These are phyloP conservation scores for Alfaro cultratus DNA, from an alignment of 2,797 vertebrate genomes.

Conservation along the genomic window DNA sequence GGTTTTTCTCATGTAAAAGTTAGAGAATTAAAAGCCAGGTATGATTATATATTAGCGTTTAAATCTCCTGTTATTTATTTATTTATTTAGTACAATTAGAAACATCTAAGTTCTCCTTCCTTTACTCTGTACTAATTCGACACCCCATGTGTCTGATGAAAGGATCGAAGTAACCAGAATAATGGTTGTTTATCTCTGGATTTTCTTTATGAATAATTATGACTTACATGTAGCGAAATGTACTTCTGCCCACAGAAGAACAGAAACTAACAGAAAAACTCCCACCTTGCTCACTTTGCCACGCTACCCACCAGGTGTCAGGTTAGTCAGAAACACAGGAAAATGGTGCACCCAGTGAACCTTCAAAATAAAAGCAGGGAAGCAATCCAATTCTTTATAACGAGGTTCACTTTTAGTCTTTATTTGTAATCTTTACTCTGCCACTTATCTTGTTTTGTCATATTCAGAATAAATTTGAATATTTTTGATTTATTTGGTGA, in stretches of 20 bases:
- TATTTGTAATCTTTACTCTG: background rate
- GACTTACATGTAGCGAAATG: background rate
- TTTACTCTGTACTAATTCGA: background rate
- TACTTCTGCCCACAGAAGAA: background rate
- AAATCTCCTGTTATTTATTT: background rate
- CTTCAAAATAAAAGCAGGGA: constrained; percentile 4
- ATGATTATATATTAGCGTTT: background rate
- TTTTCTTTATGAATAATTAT: background rate
- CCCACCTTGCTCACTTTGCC: background rate
- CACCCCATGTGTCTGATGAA: too few relatives aligned
- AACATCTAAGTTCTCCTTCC: background rate
- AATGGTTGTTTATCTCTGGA: background rate
- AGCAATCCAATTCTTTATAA: background rate
- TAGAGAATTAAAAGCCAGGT: background rate
- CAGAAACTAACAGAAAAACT: background rate
- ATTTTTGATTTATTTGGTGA: background rate
- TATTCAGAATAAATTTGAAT: background rate
- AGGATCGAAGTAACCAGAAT: background rate
- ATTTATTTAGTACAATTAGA: background rate
- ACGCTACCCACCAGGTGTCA: background rate
- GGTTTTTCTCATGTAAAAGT: background rate
- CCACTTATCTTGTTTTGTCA: background rate
- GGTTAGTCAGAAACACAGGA: background rate
- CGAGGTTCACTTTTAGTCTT: background rate
- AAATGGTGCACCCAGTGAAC: background rate